phyloP scores from a whole-genome alignment of 2,888 invertebrate species.

The Masnerella sp. region DNA sequence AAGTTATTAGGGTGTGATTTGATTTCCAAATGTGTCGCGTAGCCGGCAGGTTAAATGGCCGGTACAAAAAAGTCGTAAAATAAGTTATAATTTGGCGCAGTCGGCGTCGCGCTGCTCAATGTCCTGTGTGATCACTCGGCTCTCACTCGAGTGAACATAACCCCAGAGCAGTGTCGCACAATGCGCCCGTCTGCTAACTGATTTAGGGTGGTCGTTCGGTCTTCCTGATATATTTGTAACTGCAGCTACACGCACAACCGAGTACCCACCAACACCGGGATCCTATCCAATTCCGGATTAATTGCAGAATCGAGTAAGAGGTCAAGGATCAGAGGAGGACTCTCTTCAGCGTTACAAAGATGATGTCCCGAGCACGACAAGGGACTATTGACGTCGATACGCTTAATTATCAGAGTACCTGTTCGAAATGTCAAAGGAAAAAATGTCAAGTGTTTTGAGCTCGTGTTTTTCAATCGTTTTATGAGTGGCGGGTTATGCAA shows the following conservation, averaged over 20 bases:
- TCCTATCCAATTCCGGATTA: conserved; percentile 73
- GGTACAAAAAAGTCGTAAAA: conserved; percentile 78
- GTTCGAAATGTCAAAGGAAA: conserved; percentile 57
- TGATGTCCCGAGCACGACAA: conserved; percentile 49
- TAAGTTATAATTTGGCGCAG: conserved; percentile 78
- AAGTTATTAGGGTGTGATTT: conserved; percentile 77
- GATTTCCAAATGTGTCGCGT: conserved; percentile 70
- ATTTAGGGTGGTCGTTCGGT: conserved; percentile 58
- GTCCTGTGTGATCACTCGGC: conserved; percentile 77
- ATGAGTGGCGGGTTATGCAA: conserved; percentile 12
- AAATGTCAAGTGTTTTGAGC: conserved; percentile 53
- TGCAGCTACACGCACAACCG: conserved; percentile 50
- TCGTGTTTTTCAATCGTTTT: conserved; percentile 19
- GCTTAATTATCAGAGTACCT: conserved; percentile 51
- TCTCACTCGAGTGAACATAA: conserved; percentile 75
- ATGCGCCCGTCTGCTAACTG: conserved; percentile 58
- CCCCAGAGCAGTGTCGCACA: conserved; percentile 64
- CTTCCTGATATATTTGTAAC: conserved; percentile 56
- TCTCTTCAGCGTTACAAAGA: conserved; percentile 38
- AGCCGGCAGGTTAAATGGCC: conserved; percentile 75
- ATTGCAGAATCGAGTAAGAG: conserved; percentile 67
- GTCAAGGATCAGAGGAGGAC: conserved; percentile 59
- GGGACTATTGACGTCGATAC: conserved; percentile 51
- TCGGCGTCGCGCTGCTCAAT: conserved; percentile 76
- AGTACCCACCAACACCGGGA: conserved; percentile 33